A percentile compares a stretch with the other conserved stretches of the same genome.
These are phyloP conservation scores for Maccullochella peelii DNA, from an alignment of 2,113 vertebrate species.

Conservation along the genomic window DNA sequence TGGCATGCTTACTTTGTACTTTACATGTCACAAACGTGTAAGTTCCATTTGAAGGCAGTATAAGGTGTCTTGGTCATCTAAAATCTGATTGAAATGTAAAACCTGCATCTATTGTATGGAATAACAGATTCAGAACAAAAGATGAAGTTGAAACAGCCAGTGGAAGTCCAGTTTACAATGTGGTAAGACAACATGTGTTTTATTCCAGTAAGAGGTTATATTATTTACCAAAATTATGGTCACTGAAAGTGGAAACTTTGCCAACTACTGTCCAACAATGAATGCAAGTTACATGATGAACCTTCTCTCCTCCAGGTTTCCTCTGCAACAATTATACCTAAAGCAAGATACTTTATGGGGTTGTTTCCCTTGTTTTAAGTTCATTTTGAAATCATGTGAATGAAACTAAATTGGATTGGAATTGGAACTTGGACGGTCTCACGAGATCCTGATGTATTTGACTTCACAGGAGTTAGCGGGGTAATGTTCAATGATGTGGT, in stretches of 20 bases:
- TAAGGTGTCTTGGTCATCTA: not conserved
- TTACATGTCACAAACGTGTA: not conserved
- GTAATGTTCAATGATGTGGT: not conserved
- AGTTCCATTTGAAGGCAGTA: not conserved
- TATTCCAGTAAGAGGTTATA: not conserved
- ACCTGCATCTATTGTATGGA: not conserved
- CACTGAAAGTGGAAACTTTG: not conserved
- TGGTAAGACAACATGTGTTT: not conserved
- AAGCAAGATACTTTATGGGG: not conserved
- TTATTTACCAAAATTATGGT: not conserved
- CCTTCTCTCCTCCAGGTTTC: not conserved
- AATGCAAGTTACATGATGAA: not conserved
- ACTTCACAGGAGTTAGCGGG: not conserved
- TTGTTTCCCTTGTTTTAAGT: too few relatives aligned
- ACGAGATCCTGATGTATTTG: not conserved
- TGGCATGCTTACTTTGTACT: not conserved
- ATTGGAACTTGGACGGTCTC: not conserved
- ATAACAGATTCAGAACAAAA: not conserved
- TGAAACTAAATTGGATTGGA: too few relatives aligned
- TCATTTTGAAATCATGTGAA: not conserved
- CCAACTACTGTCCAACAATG: not conserved
- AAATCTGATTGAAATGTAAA: not conserved
- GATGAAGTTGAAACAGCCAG: not conserved
- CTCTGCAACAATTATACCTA: not conserved
- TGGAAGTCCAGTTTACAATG: not conserved